phyloP scores from a whole-genome alignment of 2,113 vertebrate species.

The rabbit (Oryctolagus cuniculus) region DNA sequence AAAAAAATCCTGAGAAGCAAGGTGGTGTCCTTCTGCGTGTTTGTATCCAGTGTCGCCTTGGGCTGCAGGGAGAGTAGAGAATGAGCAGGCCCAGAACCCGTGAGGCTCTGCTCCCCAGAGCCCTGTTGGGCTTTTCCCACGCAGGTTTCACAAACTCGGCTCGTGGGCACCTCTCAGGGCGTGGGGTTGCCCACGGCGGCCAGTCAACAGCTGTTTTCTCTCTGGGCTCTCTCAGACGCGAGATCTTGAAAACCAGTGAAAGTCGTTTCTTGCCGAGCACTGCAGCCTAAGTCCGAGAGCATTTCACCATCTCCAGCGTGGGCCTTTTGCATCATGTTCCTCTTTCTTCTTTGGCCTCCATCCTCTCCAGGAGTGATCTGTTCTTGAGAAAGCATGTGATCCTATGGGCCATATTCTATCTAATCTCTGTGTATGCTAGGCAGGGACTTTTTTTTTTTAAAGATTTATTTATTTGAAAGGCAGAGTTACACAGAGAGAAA shows the following conservation, averaged over 20 bases:
- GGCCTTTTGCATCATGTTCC: neutral
- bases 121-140: neutral
- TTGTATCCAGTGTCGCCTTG: neutral
- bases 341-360: neutral
- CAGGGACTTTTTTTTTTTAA: neutral
- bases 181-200: neutral
- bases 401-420: neutral
- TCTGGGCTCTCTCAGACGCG: neutral
- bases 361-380: neutral
- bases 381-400: neutral
- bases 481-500: no score
- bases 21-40: neutral
- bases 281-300: neutral
- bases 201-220: neutral
- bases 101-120: neutral
- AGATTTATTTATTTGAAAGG: no score
- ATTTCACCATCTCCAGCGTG: rapidly evolving
- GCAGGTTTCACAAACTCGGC: neutral
- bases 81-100: neutral
- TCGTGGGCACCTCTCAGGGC: neutral
- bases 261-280: neutral
- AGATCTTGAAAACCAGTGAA: neutral
- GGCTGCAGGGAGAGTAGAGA: neutral
- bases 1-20: neutral
- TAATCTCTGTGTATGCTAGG: neutral